Evolutionary conservation across 2,888 invertebrate species (phyloP), one percentile per base, ranked within the genome.

Genomic region (Oithona nana): DNA sequence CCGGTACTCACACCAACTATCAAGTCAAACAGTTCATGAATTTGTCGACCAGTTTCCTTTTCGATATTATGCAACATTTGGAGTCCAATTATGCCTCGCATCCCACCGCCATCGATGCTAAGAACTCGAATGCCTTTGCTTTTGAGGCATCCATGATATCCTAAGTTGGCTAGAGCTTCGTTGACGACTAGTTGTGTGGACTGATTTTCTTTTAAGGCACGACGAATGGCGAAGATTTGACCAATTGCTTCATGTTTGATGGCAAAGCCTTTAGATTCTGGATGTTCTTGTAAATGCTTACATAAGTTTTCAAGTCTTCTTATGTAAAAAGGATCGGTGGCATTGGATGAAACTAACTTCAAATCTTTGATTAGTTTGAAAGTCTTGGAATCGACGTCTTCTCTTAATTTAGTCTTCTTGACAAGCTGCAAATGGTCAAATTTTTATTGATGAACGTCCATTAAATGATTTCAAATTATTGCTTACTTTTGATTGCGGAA

Each of bases 31-130:
- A 89, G 75, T 69, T 89, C 81, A 69, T 83, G 76, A 13, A 88
- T 80, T 11, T 70, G 71, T 60, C 69, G 68, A 1, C 71, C 70
- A 1, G 84, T 81, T 24, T 83, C 72, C 66, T 79, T 76, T 74
- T 93, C 89, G 49, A 93, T 73, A 68, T 83, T 82, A 59, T 81
- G 79, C 66, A 93, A 74, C 72, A 89, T 81, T 74, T 88, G 85
- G 65, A 93, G 80, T 2, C 88, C 86, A 65, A 89, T 77, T 65
- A 92, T 77, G n/a, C 90, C 90, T 77, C 77, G 74, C 65, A 87
- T 83, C 57, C 92, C 92, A 52, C 93, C 92, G 1, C 93, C 93
- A 75, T 93, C 92, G 68, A 93, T 84, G 0, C 87, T 77, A 59
- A 93, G 76, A 63, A 93, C 80, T 70, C 84, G 77, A 56, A 90